phyloP scores from a whole-genome alignment of 2,113 vertebrate species.

The Sceloporus undulatus region DNA sequence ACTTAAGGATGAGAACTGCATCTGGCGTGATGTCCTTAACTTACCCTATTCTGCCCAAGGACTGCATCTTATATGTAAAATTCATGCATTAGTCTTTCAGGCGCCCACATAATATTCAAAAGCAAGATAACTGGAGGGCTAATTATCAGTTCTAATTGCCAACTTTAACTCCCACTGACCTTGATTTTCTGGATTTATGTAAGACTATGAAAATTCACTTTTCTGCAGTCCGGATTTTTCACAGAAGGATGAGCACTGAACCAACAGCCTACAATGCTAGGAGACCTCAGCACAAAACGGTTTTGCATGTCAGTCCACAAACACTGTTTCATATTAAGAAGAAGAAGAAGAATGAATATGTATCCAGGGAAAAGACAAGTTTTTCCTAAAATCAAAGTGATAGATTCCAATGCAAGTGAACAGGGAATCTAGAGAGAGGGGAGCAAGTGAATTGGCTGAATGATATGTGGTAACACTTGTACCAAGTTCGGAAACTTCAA shows the following conservation, averaged over 20 bases:
- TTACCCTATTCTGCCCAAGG: slow-evolving; percentile 48
- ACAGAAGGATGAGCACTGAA: not conserved
- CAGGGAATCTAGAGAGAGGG: not conserved
- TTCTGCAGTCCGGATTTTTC: slow-evolving; percentile 5
- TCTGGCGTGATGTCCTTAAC: slow-evolving; percentile 50
- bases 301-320: too few relatives aligned
- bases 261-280: not conserved
- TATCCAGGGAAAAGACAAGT: not conserved
- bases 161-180: slow-evolving; percentile 33
- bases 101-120: slow-evolving; percentile 45
- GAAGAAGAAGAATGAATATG: too few relatives aligned
- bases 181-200: slow-evolving; percentile 30
- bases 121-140: slow-evolving; percentile 40
- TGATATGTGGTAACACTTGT: too few relatives aligned
- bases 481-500: too few relatives aligned
- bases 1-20: slow-evolving; percentile 48
- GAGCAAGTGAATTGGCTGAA: too few relatives aligned
- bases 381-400: not conserved
- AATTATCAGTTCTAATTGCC: slow-evolving; percentile 44
- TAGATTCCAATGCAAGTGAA: not conserved
- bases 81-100: slow-evolving; percentile 42
- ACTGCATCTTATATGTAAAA: not conserved
- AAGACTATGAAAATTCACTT: slow-evolving; percentile 20
- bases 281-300: too few relatives aligned
- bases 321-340: too few relatives aligned